Base-by-base conservation (phyloP, 2,797 vertebrate species). In the Tapera naevia region DNA sequence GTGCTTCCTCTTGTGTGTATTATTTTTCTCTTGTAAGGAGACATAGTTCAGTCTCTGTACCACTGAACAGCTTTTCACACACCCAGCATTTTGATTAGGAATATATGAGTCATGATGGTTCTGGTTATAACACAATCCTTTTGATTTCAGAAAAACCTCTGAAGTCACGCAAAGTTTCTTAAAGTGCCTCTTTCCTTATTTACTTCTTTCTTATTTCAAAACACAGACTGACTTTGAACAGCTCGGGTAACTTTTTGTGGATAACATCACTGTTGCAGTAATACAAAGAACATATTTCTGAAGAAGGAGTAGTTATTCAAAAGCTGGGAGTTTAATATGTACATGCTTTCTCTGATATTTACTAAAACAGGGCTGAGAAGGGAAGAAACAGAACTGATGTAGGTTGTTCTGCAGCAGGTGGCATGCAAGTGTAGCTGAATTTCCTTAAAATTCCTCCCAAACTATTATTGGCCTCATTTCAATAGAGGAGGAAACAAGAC, bases 11-110 rank as follows among this genome's bases (percentile, higher is more conserved):
- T 92, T 27, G 71, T 94, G 73, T 88, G 86, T 70, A 76, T 95
- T 95, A 87, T 92, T 96, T 96, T 92, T 85, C 87, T 95, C 91
- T 93, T 90, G 94, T 95, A 95, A 91, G 81, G n/a, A 92, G 64
- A 74, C 10, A 17, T 19, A 74, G 76, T 67, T 97, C 56, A 79
- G 60, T 74, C 81, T 89, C 88, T 8, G 13, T 74, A 73, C 1
- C 1, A 53, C 83, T 56, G 66, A 89, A 66, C 50, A 46, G 91
- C 58, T 89, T 97, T 95, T 92, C 91, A 92, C 0, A 3, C 91
- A 88, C 58, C 60, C 65, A 91, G 83, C 71, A 80, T 95, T 95
- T 93, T 95, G 92, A 94, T 95, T 91, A 94, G 96, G 94, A 91
- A 84, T 65, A 45, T 76, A 73, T 92, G 90, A 95, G 80, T 95